A percentile compares a stretch with the other conserved stretches of the same genome.
Evolutionary conservation across 2,113 vertebrate genomes (phyloP).

Genomic region (Pygathrix nemaeus): DNA sequence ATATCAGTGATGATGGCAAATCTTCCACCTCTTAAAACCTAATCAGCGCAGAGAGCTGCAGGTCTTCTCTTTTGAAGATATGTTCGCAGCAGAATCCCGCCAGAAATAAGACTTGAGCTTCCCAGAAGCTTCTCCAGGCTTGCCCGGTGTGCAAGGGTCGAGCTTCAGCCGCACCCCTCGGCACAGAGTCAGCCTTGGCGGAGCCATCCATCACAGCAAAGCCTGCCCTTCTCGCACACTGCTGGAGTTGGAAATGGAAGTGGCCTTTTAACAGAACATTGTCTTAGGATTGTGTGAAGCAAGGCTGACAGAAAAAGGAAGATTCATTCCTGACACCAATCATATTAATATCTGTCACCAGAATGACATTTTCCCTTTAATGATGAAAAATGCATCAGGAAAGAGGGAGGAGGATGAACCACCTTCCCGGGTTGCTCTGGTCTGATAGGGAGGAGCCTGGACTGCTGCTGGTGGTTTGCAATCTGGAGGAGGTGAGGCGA

Average conservation of each 20-base stretch:
- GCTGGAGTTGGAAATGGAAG: constrained; percentile 80
- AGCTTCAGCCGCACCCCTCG: background rate
- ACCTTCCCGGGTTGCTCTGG: background rate
- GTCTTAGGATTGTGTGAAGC: constrained; percentile 75
- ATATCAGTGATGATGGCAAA: background rate
- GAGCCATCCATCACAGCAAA: constrained; percentile 65
- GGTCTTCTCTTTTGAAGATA: background rate
- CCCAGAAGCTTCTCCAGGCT: constrained; percentile 22
- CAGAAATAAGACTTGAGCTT: constrained; percentile 42
- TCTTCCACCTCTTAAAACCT: background rate
- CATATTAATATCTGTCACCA: constrained; percentile 87
- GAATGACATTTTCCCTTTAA: constrained; percentile 88
- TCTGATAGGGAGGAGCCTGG: background rate
- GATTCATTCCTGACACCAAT: constrained; percentile 86
- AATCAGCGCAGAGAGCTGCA: background rate
- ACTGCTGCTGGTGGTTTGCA: background rate
- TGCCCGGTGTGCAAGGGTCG: constrained; percentile 15
- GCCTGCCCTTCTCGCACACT: constrained; percentile 67
- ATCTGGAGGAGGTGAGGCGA: background rate
- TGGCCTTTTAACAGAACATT: constrained; percentile 84
- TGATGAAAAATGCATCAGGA: constrained; percentile 87
- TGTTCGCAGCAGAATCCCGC: background rate
- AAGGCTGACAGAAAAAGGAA: constrained; percentile 84
- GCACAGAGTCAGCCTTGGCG: background rate
- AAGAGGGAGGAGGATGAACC: constrained; percentile 69